A percentile compares a stretch with the other conserved stretches of the same genome.
Conservation (phyloP, 2,888 invertebrate genomes). For the Drosophila conformis region DNA sequence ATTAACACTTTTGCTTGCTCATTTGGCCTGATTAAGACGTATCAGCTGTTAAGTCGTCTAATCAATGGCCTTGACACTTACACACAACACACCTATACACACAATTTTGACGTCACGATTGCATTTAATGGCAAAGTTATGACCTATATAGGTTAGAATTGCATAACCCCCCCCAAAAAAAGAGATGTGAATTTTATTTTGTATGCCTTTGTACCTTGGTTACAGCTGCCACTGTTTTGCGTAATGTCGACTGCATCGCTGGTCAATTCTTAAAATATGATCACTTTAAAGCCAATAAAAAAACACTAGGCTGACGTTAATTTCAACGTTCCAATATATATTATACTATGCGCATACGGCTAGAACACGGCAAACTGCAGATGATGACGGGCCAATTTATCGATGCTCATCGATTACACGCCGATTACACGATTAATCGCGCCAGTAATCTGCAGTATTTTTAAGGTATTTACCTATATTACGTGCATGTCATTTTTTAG, state of each 20-base stretch:
- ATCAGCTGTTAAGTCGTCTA: conserved; percentile 56
- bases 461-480: conserved; percentile 5
- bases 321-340: conserved; percentile 50
- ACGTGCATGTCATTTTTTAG: conserved; percentile 36
- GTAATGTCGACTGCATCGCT: conserved; percentile 80
- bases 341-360: conserved; percentile 34
- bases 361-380: conserved; percentile 51
- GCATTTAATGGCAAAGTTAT: conserved; percentile 46
- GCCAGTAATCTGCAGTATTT: conserved; percentile 11
- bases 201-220: conserved; percentile 71
- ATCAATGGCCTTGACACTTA: conserved; percentile 57
- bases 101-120: conserved; percentile 35
- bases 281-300: conserved; percentile 28
- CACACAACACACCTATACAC: conserved; percentile 6
- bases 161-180: conserved; percentile 74
- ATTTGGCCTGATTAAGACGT: conserved; percentile 32
- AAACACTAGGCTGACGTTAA: conserved; percentile 54
- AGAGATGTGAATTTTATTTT: conserved; percentile 12
- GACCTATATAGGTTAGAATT: conserved; percentile 75
- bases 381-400: conserved; percentile 44
- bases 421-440: background rate
- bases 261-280: conserved; percentile 24
- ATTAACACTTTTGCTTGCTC: conserved; percentile 38
- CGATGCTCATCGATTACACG: conserved; percentile 22
- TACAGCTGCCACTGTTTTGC: conserved; percentile 65